Percentiles rank a stretch among this genome's conserved stretches.
Evolutionary conservation across 2,113 vertebrate species (phyloP).

Genomic region (Progne subis): DNA sequence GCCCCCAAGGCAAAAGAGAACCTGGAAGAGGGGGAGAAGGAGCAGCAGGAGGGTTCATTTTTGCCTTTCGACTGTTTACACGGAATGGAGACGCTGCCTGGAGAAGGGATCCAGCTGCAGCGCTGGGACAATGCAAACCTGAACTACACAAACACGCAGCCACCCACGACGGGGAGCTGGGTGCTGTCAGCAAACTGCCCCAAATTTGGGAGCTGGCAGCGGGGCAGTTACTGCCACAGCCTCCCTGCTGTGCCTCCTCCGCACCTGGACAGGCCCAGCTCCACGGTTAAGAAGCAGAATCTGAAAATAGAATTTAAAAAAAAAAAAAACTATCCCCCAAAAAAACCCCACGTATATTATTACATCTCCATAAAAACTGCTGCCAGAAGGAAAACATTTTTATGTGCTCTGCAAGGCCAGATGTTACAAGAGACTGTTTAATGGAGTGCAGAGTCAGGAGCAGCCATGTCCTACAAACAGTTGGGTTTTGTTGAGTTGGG

Average conservation of each 20-base stretch:
- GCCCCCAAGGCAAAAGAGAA: constrained; percentile 1
- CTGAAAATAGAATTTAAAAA: constrained; percentile 16
- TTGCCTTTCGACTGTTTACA: background rate
- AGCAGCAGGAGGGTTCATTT: background rate
- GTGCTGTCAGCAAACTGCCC: background rate
- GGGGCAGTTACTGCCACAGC: background rate
- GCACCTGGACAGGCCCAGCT: constrained; percentile 45
- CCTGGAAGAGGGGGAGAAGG: background rate
- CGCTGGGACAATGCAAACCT: background rate
- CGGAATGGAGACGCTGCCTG: background rate
- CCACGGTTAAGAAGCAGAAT: background rate
- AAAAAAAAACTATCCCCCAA: too few relatives aligned
- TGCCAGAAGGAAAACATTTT: constrained; percentile 71
- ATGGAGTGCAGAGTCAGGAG: background rate
- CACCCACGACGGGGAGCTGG: accelerated
- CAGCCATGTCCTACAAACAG: background rate
- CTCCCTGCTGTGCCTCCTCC: background rate
- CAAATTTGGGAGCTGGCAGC: background rate
- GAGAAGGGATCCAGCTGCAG: background rate
- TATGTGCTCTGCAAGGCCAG: constrained; percentile 52
- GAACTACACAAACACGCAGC: background rate
- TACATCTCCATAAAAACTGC: constrained; percentile 64
- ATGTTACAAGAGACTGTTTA: constrained; percentile 61
- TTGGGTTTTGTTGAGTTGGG: background rate
- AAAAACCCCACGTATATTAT: background rate